These are phyloP conservation scores for Malurus melanocephalus DNA, from an alignment of 2,113 vertebrate genomes.

Conservation along the genomic window DNA sequence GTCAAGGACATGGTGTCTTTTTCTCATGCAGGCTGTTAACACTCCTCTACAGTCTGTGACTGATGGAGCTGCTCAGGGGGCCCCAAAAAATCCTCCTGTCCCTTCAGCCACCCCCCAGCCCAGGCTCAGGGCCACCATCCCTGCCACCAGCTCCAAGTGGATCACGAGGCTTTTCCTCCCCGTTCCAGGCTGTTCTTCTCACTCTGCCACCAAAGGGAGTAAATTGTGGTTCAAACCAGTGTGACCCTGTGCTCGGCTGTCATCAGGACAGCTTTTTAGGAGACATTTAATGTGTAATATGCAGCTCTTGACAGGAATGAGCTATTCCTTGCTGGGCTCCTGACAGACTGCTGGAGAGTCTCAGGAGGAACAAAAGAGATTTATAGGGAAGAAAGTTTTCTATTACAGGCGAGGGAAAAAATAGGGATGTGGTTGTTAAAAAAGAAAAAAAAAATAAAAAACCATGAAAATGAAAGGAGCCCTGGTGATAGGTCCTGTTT, in stretches of 20 bases:
- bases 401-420: slow-evolving; percentile 23
- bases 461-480: neutral
- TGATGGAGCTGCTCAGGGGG: neutral
- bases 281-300: slow-evolving; percentile 41
- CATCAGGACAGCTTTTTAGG: slow-evolving; percentile 21
- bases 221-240: slow-evolving; percentile 11
- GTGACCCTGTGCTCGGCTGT: neutral
- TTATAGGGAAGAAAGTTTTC: slow-evolving; percentile 46
- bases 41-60: neutral
- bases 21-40: too few relatives aligned
- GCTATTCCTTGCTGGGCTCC: slow-evolving; percentile 48
- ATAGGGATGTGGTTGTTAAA: neutral
- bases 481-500: slow-evolving; percentile 1
- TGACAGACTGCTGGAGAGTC: slow-evolving; percentile 55
- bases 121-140: neutral
- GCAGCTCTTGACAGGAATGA: slow-evolving; percentile 62
- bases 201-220: neutral
- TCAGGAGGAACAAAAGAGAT: slow-evolving; percentile 56
- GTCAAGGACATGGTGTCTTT: too few relatives aligned
- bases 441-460: slow-evolving; percentile 13
- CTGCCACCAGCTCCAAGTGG: neutral
- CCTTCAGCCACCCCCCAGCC: neutral
- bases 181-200: neutral
- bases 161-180: neutral
- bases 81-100: neutral